Conservation (phyloP, 2,797 vertebrate species). For the Notamacropus eugenii region DNA sequence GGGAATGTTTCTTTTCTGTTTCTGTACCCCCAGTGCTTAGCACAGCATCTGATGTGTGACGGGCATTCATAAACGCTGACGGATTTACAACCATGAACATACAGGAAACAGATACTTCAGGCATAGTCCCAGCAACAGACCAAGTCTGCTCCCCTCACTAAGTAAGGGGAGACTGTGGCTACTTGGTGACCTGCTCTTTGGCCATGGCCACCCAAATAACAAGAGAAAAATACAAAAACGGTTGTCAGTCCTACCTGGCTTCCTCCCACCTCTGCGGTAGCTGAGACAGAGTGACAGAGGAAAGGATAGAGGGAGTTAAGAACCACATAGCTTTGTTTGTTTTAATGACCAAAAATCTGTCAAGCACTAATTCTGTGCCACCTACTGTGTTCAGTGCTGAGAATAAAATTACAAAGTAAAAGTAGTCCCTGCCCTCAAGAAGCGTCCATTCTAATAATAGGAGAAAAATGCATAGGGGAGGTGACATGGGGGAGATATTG, state of each 20-base stretch:
- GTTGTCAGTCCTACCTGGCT: neutral
- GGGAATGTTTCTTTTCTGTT: neutral
- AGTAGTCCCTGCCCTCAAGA: neutral
- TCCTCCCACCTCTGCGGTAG: neutral
- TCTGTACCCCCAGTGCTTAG: neutral
- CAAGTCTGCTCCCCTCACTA: neutral
- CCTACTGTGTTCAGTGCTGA: neutral
- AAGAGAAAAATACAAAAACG: neutral
- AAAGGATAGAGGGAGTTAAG: neutral
- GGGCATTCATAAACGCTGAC: neutral
- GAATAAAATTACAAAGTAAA: neutral
- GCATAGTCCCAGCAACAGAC: neutral
- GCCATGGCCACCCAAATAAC: neutral
- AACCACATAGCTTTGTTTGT: neutral
- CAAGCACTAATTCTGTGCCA: neutral
- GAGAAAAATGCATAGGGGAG: neutral
- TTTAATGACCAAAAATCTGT: neutral
- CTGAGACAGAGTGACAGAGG: neutral
- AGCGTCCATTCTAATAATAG: neutral
- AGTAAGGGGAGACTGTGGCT: neutral
- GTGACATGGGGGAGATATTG: neutral
- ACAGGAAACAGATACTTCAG: neutral
- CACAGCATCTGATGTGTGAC: neutral
- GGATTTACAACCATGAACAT: neutral
- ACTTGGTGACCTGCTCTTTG: neutral